Conservation (phyloP, 2,888 invertebrate species). For the Caprella mutica region DNA sequence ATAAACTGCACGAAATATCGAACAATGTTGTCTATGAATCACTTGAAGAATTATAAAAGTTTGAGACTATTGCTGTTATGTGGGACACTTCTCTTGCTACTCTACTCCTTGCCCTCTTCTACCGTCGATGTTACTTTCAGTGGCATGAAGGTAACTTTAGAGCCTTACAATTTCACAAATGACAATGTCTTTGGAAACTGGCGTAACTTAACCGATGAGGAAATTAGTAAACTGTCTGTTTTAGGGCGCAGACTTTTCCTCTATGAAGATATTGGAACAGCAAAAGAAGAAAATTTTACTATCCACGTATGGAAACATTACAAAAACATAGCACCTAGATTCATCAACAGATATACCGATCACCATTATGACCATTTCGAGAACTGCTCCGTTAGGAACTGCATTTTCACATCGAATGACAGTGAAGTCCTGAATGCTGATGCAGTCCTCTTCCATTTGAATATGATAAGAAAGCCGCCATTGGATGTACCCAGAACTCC, state of each 20-base stretch:
- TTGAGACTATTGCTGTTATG: too few relatives aligned
- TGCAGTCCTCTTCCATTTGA: conserved; percentile 54
- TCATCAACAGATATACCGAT: conserved; percentile 46
- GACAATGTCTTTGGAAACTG: too few relatives aligned
- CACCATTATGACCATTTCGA: conserved; percentile 46
- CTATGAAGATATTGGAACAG: conserved; percentile 7
- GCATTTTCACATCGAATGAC: conserved; percentile 49
- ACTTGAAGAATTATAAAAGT: too few relatives aligned
- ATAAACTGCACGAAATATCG: too few relatives aligned
- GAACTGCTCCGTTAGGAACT: conserved; percentile 52
- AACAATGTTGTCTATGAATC: too few relatives aligned
- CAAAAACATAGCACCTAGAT: conserved; percentile 47
- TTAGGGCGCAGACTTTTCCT: conserved; percentile 20
- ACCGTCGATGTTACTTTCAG: too few relatives aligned
- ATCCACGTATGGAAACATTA: conserved; percentile 53
- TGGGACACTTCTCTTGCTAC: too few relatives aligned
- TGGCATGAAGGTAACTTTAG: too few relatives aligned
- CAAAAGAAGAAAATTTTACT: conserved; percentile 40
- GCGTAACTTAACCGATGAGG: conserved; percentile 12
- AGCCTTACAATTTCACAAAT: too few relatives aligned
- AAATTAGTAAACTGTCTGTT: conserved; percentile 14
- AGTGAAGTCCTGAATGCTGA: conserved; percentile 47
- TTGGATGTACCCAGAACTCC: conserved; percentile 47
- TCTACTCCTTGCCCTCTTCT: too few relatives aligned
- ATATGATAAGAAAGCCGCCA: conserved; percentile 42